phyloP scores from a whole-genome alignment of 2,797 vertebrate genomes.

The Hipposideros larvatus region DNA sequence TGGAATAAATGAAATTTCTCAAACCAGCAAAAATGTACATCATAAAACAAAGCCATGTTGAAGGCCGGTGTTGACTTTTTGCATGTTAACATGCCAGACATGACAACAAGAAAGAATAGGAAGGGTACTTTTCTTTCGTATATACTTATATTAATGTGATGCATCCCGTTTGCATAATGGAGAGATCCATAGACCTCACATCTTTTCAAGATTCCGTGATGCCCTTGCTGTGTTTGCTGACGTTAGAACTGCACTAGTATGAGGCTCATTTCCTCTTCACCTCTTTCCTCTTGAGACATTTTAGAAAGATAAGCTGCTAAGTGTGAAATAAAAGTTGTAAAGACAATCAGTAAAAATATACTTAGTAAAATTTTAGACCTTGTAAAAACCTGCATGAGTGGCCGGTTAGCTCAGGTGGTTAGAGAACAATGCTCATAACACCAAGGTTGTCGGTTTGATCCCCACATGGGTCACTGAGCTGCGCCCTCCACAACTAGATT shows the following conservation, averaged over 20 bases:
- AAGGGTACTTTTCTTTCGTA: not conserved
- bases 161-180: not conserved
- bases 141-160: not conserved
- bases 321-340: not conserved
- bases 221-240: not conserved
- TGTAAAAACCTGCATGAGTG: not conserved
- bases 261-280: not conserved
- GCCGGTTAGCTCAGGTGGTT: too few species aligned
- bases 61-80: not conserved
- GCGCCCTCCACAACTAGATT: too few species aligned
- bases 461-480: too few species aligned
- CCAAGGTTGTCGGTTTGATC: too few species aligned
- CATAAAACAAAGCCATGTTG: not conserved
- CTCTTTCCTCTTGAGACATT: not conserved
- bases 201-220: not conserved
- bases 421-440: too few species aligned
- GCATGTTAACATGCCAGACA: not conserved
- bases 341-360: not conserved
- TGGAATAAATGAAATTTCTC: constrained; percentile 3
- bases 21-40: not conserved
- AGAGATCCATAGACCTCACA: not conserved
- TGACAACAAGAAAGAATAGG: not conserved
- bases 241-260: too few species aligned
- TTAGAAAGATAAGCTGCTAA: not conserved
- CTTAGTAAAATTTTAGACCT: not conserved